Evolutionary conservation across 2,797 vertebrate species (phyloP), one percentile per base, ranked within the genome.

Genomic region (Catharus ustulatus): DNA sequence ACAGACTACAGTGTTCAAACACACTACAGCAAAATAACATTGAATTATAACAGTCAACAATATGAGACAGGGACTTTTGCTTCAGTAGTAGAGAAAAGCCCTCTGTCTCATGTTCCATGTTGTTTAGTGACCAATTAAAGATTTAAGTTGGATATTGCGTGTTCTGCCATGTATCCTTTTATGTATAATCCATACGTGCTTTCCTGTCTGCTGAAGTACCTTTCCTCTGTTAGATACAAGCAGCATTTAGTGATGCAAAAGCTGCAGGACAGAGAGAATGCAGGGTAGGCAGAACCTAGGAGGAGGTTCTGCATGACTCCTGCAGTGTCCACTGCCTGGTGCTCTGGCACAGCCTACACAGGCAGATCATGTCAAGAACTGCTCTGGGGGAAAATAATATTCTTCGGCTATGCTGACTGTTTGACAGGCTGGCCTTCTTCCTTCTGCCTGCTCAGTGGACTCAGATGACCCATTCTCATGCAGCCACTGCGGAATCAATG

Each of bases 401-500:
- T 74, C n/a, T 74, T 74, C 34, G 78, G 27, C 64, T 71, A 1
- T 10, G 42, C 78, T 67, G 64, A 38, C 34, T 64, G 68, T 54
- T 64, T 71, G 80, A 61, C 57, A 89, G 72, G 51, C 91, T 95
- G 69, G 73, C 68, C 27, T n/a, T n/a, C 63, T 34, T 73, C 59
- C 27, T 89, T 45, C 68, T 0, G 5, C 54, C 54, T 51, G 80
- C 71, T 59, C 49, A 40, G 61, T 77, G 94, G 92, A 92, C 92
- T 96, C 55, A 73, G 79, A 92, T 93, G 84, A 94, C 73, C 76
- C 13, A 3, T 87, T 87, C 58, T 72, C 59, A 15, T 40, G 40
- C 42, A 85, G 49, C 34, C 74, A 11, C 67, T 57, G 45, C 4
- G 38, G 63, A 82, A 43, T 90, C 88, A 79, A 13, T 88, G 90